Percentiles rank a stretch among this genome's conserved stretches.
phyloP scores from a whole-genome alignment of 2,113 vertebrate species.

The Menidia beryllina region DNA sequence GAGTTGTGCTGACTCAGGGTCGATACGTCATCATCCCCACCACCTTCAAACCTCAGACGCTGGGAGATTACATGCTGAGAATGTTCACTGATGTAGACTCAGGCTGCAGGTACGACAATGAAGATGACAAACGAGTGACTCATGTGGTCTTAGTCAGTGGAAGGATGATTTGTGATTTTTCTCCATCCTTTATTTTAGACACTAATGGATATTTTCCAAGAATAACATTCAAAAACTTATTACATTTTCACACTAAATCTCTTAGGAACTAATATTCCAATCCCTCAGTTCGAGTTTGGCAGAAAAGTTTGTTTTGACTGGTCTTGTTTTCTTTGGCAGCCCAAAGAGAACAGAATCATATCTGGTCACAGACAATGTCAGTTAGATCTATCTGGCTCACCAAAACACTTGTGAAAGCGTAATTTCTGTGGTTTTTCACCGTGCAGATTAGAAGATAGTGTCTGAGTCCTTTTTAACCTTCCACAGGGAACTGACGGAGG shows the following conservation, averaged over 20 bases:
- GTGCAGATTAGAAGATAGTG: not conserved
- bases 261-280: not conserved
- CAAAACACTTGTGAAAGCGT: not conserved
- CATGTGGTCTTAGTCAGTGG: not conserved
- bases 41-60: slow-evolving; percentile 82
- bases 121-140: no score
- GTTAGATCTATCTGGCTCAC: not conserved
- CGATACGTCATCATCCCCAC: slow-evolving; percentile 91
- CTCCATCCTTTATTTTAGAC: slow-evolving; percentile 11
- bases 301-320: slow-evolving; percentile 3
- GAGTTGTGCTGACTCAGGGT: slow-evolving; percentile 82
- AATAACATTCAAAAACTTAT: slow-evolving; percentile 21
- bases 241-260: slow-evolving; percentile 16
- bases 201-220: not conserved
- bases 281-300: slow-evolving; percentile 30
- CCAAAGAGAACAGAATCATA: not conserved
- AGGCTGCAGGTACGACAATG: slow-evolving; percentile 82
- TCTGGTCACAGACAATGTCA: not conserved
- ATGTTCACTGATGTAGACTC: slow-evolving; percentile 89
- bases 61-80: slow-evolving; percentile 87
- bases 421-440: not conserved
- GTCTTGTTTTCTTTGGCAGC: slow-evolving; percentile 7
- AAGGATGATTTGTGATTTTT: not conserved
- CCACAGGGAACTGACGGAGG: slow-evolving; percentile 86
- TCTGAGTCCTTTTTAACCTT: not conserved